Evolutionary conservation across 2,113 vertebrate species (phyloP).

Genomic region (Eonycteris spelaea): DNA sequence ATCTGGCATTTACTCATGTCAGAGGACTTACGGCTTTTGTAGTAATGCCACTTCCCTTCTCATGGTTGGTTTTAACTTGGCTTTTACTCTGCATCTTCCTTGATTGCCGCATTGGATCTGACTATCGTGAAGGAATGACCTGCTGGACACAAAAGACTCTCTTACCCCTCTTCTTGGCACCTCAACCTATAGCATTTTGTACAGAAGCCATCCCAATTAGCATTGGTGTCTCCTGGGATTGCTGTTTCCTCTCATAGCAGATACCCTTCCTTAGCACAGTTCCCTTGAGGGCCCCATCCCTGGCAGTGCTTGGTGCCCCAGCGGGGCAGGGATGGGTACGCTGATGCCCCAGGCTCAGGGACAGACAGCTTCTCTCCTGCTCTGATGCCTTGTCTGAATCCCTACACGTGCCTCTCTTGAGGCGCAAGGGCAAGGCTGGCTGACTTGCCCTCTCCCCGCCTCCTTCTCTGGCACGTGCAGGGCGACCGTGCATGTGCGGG

Average conservation of each 20-base stretch:
- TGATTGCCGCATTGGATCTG: background rate
- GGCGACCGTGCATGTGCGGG: constrained; percentile 96
- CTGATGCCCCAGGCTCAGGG: background rate
- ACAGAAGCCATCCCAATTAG: background rate
- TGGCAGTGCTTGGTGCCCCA: background rate
- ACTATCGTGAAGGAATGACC: background rate
- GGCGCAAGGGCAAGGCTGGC: background rate
- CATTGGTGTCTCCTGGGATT: background rate
- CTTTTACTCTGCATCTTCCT: background rate
- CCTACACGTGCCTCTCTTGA: background rate
- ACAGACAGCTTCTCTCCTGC: background rate
- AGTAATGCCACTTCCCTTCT: background rate
- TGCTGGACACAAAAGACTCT: background rate
- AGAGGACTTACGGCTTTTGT: background rate
- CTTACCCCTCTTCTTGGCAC: background rate
- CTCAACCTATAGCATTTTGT: background rate
- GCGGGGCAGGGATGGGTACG: fast-evolving
- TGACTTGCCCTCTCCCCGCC: fast-evolving
- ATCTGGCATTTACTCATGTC: background rate
- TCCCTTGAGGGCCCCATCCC: background rate
- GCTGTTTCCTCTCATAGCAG: background rate
- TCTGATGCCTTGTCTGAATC: background rate
- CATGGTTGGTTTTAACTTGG: background rate
- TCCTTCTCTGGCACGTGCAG: constrained; percentile 75
- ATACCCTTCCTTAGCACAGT: background rate